Percentiles rank a stretch among this genome's conserved stretches.
phyloP scores from a whole-genome alignment of 1,140 invertebrate genomes.

The Limonius californicus region DNA sequence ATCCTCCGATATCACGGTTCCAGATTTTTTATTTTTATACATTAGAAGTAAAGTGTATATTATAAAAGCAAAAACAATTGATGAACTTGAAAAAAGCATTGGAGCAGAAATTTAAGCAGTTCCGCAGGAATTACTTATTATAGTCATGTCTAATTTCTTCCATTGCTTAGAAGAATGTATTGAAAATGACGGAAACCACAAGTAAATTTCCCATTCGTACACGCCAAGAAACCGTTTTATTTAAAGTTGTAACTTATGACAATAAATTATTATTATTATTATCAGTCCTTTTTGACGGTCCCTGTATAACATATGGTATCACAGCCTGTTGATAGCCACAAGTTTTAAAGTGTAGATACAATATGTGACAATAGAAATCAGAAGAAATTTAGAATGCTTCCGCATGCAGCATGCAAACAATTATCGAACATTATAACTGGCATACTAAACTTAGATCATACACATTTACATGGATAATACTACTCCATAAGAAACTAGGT shows the following conservation, averaged over 20 bases:
- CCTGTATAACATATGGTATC: too few relatives aligned
- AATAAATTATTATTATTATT: background rate
- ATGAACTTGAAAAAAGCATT: background rate
- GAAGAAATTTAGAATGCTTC: too few relatives aligned
- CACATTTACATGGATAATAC: too few relatives aligned
- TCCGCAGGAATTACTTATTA: background rate
- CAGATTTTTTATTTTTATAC: background rate
- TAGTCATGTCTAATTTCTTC: too few relatives aligned
- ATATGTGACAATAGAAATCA: too few relatives aligned
- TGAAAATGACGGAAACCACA: background rate
- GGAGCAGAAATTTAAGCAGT: background rate
- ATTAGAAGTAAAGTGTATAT: background rate
- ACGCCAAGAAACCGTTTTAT: background rate
- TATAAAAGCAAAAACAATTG: background rate
- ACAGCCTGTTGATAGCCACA: too few relatives aligned
- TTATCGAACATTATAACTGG: too few relatives aligned
- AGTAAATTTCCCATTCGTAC: background rate
- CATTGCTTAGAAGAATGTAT: background rate
- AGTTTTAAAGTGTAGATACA: too few relatives aligned
- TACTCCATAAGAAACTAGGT: too few relatives aligned
- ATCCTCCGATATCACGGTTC: too few relatives aligned
- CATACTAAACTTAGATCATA: too few relatives aligned
- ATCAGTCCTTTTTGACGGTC: background rate
- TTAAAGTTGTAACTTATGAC: background rate
- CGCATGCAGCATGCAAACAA: too few relatives aligned